phyloP scores from a whole-genome alignment of 1,140 invertebrate genomes.

The Drosophila suzukii region DNA sequence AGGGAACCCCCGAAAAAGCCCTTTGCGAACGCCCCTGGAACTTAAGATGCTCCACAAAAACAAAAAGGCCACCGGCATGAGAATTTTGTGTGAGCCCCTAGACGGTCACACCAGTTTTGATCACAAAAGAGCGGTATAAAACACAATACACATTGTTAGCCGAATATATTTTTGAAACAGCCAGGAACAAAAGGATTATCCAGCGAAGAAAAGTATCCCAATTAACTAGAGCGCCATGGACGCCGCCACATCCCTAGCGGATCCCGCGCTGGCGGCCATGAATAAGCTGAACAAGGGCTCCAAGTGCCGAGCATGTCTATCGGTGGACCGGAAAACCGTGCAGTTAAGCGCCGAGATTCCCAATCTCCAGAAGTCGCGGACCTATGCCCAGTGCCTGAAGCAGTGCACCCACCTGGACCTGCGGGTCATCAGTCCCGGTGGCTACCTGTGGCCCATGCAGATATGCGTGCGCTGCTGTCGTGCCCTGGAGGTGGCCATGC shows the following conservation, averaged over 20 bases:
- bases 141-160: slow-evolving; percentile 27
- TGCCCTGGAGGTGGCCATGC: slow-evolving; percentile 71
- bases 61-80: slow-evolving; percentile 3
- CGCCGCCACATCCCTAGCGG: slow-evolving; percentile 41
- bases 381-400: slow-evolving; percentile 60
- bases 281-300: slow-evolving; percentile 57
- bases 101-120: slow-evolving; percentile 15
- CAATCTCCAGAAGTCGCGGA: slow-evolving; percentile 51
- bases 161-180: neutral
- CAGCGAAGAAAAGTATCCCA: neutral
- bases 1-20: neutral
- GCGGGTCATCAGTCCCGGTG: slow-evolving; percentile 43
- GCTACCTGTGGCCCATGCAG: slow-evolving; percentile 70
- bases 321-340: slow-evolving; percentile 62
- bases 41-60: neutral
- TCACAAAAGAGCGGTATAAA: slow-evolving; percentile 39
- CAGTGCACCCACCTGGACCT: slow-evolving; percentile 65
- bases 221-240: slow-evolving; percentile 40
- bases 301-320: slow-evolving; percentile 73
- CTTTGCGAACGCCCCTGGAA: neutral
- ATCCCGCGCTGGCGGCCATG: slow-evolving; percentile 52
- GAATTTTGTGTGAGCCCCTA: slow-evolving; percentile 4
- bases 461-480: slow-evolving; percentile 74
- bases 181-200: neutral
- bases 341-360: slow-evolving; percentile 58